Percentiles rank a stretch among this genome's conserved stretches.
Evolutionary conservation across 2,113 vertebrate species (phyloP).

Genomic region (Colinus virginianus): DNA sequence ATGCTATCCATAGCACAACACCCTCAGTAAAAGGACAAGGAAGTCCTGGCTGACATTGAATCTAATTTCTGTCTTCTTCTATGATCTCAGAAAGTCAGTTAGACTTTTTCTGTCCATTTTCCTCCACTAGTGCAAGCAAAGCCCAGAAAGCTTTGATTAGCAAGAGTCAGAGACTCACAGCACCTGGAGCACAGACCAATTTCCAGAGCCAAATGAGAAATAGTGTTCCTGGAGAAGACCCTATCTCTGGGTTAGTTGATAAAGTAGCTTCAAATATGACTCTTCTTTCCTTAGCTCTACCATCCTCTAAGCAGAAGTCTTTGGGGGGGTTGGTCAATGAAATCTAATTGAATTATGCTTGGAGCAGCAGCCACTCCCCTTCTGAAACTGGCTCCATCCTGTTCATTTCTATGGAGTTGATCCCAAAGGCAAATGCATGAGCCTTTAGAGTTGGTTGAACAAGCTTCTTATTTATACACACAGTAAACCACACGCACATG

Average conservation of each 20-base stretch:
- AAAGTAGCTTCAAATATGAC: not conserved
- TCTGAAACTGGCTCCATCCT: not conserved
- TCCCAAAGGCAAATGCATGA: not conserved
- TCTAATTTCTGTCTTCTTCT: not conserved
- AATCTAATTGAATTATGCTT: not conserved
- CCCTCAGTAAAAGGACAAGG: not conserved
- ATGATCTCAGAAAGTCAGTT: not conserved
- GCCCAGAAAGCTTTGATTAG: not conserved
- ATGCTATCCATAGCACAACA: not conserved
- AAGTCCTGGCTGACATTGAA: not conserved
- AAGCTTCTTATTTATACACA: not conserved
- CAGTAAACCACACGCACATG: not conserved
- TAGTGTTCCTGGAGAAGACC: not conserved
- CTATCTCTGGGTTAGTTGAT: rapidly evolving
- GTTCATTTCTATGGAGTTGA: not conserved
- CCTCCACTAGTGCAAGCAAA: not conserved
- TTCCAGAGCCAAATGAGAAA: not conserved
- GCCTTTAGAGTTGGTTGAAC: not conserved
- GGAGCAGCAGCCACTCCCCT: not conserved
- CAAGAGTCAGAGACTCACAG: not conserved
- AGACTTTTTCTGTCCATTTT: not conserved
- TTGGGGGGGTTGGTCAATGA: not conserved
- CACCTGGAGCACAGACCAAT: not conserved
- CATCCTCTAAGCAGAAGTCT: not conserved
- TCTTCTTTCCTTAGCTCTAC: not conserved